Evolutionary conservation across 2,113 vertebrate species (phyloP).

Genomic region (Aviceda subcristata): DNA sequence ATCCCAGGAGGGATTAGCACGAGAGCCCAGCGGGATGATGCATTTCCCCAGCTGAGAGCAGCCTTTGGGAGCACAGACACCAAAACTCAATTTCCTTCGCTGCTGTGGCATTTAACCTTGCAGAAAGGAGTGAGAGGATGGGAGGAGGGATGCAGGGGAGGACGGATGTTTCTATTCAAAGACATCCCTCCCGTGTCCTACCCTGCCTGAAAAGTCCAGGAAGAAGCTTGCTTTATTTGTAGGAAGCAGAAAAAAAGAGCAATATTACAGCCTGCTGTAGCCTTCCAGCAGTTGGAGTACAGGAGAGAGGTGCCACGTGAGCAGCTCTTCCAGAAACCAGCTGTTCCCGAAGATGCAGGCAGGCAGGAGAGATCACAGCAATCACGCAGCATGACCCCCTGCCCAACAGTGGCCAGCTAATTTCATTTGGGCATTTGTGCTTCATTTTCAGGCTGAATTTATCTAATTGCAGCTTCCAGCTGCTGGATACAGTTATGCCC

Average conservation of each 20-base stretch:
- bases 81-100: constrained; percentile 14
- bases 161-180: neutral
- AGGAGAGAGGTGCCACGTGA: neutral
- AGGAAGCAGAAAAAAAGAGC: neutral
- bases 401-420: accelerated
- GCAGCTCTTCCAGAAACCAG: neutral
- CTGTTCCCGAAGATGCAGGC: neutral
- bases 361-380: neutral
- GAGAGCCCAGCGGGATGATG: neutral
- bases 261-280: neutral
- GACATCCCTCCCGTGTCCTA: accelerated
- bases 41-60: neutral
- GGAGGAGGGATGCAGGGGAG: neutral
- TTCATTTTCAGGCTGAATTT: neutral
- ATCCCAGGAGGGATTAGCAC: neutral
- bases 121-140: neutral
- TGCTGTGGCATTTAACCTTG: neutral
- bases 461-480: neutral
- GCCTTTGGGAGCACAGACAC: neutral
- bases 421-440: neutral
- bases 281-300: neutral
- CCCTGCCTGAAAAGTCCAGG: neutral
- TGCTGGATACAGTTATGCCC: neutral
- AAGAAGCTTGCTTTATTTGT: neutral
- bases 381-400: neutral